A percentile compares a stretch with the other conserved stretches of the same genome.
Evolutionary conservation across 2,888 invertebrate genomes (phyloP).

Genomic region (Xylota segnis): DNA sequence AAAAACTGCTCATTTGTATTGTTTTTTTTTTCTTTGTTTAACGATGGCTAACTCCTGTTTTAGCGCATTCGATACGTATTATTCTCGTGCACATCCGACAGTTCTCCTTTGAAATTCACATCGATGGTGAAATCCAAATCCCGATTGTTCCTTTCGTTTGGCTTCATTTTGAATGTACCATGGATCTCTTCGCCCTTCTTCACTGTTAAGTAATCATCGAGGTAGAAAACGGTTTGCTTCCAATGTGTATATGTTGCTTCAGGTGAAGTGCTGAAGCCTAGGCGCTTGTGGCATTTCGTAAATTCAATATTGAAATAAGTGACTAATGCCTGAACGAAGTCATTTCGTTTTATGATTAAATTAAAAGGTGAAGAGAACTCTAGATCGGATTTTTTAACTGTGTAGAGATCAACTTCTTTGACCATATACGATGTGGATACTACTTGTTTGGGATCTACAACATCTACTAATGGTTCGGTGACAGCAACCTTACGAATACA

Average conservation of each 20-base stretch:
- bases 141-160: conserved; percentile 97
- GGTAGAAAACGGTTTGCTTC: conserved; percentile 98
- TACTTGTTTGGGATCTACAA: conserved; percentile 99
- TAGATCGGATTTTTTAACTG: conserved; percentile 97
- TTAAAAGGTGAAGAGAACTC: conserved; percentile 95
- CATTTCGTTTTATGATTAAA: conserved; percentile 93
- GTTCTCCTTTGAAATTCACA: conserved; percentile 95
- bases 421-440: conserved; percentile 97
- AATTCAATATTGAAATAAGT: conserved; percentile 99
- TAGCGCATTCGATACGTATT: conserved; percentile 97
- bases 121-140: conserved; percentile 98
- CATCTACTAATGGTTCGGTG: conserved; percentile 98
- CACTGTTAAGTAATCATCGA: conserved; percentile 97
- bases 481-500: conserved; percentile 99
- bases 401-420: conserved; percentile 99
- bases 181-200: conserved; percentile 97
- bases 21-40: conserved; percentile 2
- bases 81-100: conserved; percentile 93
- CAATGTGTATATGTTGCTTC: conserved; percentile 99
- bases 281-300: conserved; percentile 99
- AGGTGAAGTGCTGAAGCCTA: conserved; percentile 99
- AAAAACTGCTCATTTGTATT: conserved; percentile 26
- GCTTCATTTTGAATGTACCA: conserved; percentile 96
- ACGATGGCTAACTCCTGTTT: conserved; percentile 78
- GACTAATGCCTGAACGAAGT: conserved; percentile 98